Evolutionary conservation across 2,888 invertebrate genomes (phyloP).

Genomic region (Cephus nigrinus): DNA sequence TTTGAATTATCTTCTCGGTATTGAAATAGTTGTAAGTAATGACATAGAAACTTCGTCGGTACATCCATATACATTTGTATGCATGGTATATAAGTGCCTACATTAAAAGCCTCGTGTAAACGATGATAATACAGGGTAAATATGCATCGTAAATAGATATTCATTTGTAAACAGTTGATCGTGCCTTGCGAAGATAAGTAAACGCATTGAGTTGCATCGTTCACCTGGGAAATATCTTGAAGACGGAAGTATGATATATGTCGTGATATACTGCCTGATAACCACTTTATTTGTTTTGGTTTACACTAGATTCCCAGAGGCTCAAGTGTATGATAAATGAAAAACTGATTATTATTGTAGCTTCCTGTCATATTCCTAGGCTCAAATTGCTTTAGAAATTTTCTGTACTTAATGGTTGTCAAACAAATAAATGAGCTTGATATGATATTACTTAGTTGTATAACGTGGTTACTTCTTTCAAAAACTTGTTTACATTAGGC

Average conservation of each 20-base stretch:
- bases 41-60: background rate
- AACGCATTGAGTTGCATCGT: background rate
- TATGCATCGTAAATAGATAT: constrained; percentile 1
- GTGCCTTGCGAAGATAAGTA: background rate
- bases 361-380: background rate
- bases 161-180: background rate
- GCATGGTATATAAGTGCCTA: background rate
- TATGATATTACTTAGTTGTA: background rate
- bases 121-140: background rate
- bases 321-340: background rate
- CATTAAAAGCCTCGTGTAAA: background rate
- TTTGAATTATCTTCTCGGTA: background rate
- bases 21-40: background rate
- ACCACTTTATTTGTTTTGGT: background rate
- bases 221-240: background rate
- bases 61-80: background rate
- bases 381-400: background rate
- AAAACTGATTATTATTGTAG: background rate
- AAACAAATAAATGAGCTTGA: background rate
- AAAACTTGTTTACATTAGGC: background rate
- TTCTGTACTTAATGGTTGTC: background rate
- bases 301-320: background rate
- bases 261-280: background rate
- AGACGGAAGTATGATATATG: background rate
- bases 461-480: background rate